A percentile compares a stretch with the other conserved stretches of the same genome.
phyloP scores from a whole-genome alignment of 2,797 vertebrate genomes.

The Crocodylus rhombifer region DNA sequence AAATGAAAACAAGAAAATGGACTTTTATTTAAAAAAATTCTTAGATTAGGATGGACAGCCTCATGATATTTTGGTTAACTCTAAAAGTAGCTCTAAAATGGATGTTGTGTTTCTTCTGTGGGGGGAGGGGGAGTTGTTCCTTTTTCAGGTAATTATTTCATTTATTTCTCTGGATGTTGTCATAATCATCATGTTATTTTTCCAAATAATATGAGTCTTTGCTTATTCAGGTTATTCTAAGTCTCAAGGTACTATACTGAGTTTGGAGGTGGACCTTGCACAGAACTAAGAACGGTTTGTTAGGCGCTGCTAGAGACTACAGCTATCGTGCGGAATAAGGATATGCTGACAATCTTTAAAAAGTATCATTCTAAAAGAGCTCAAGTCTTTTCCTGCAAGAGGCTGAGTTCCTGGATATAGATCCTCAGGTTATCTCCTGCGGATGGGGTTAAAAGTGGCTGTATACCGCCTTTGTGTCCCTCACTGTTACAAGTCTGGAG shows the following conservation, averaged over 20 bases:
- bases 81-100: constrained; percentile 31
- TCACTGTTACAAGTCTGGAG: not conserved
- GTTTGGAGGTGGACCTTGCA: not conserved
- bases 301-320: not conserved
- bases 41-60: not conserved
- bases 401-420: not conserved
- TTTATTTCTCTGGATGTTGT: constrained; percentile 13
- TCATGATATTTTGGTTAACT: not conserved
- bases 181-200: not conserved
- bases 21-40: constrained; percentile 24
- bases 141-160: not conserved
- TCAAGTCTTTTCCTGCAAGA: constrained; percentile 3
- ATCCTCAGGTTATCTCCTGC: not conserved
- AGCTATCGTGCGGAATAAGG: not conserved
- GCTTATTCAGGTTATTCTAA: not conserved
- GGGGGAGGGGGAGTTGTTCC: not conserved
- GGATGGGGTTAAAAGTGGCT: not conserved
- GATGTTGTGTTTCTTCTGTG: not conserved
- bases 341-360: not conserved
- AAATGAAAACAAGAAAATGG: not conserved
- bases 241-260: not conserved
- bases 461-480: not conserved
- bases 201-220: not conserved
- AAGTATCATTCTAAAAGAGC: constrained; percentile 31
- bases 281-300: not conserved